Base-by-base conservation (phyloP, 2,113 vertebrate genomes). In the Erpornis zantholeuca region DNA sequence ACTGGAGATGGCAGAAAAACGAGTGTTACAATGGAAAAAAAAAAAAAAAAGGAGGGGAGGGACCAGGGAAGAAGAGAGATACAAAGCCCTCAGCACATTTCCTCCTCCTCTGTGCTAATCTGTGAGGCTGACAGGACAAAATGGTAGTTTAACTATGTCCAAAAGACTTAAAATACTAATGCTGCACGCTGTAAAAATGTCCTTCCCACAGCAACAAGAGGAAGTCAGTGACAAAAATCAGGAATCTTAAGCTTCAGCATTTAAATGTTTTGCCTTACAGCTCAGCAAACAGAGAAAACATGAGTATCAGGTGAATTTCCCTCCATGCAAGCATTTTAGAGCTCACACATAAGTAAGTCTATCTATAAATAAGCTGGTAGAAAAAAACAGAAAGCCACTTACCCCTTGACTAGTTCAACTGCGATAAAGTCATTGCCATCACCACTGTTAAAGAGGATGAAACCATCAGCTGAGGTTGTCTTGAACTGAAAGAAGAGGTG, bases 401-500 rank as follows among this genome's bases (percentile, higher is more conserved):
- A 99, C 99, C 99, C 99, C 96, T 99, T 99, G 61, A 99, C 99
- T 56, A 99, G 97, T 76, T 99, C 99, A 40, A 99, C 99, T 3
- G 99, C 99, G 0, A 99, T 99, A 31, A 99, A 99, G 92, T 99
- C 99, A 82, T 98, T 98, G 94, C 98, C 98, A 14, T 98, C 98
- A 10, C 98, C 98, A 1, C 98, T 98, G 29, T 99, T 99, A 96
- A 99, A 99, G 70, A 99, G 98, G 94, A 99, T 99, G 97, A 99
- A 99, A 16, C 99, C 99, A 11, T 99, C 99, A 0, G 99, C 97
- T 5, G 99, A 99, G 13, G 99, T 99, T 94, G 99, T 99, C 97
- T 99, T 99, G 97, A 99, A 99, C 98, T 99, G 99, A 86, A 99
- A 99, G 98, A 99, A 99, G 91, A 99, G 99, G 97, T 99, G 99